phyloP scores from a whole-genome alignment of 92 coral and sea anemone species.

The Parazoanthus swiftii region DNA sequence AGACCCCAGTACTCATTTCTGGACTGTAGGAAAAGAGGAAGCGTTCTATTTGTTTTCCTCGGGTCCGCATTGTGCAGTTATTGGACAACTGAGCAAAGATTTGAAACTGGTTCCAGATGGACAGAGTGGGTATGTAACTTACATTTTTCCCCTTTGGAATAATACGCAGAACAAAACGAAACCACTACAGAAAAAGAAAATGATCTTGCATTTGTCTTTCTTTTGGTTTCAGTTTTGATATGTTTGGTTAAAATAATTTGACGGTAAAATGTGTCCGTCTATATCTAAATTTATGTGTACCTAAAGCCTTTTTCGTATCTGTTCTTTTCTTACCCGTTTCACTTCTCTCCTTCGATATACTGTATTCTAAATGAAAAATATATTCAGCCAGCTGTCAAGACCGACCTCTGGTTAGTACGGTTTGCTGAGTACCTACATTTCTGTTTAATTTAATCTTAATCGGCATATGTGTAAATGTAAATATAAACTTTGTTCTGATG shows the following conservation, averaged over 20 bases:
- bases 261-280: too few species aligned
- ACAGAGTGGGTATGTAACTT: conserved; percentile 51
- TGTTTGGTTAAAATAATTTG: conserved; percentile 17
- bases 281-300: too few species aligned
- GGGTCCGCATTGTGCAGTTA: conserved; percentile 81
- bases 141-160: neutral
- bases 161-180: neutral
- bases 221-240: neutral
- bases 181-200: neutral
- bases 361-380: too few species aligned
- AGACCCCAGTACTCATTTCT: conserved; percentile 13
- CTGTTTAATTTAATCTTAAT: too few species aligned
- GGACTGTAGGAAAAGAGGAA: conserved; percentile 70
- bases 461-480: too few species aligned
- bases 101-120: conserved; percentile 55
- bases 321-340: too few species aligned
- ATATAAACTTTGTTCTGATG: too few species aligned
- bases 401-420: too few species aligned
- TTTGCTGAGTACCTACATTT: too few species aligned
- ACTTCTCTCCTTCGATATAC: too few species aligned
- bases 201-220: neutral
- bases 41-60: conserved; percentile 79
- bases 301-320: too few species aligned
- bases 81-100: conserved; percentile 76
- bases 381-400: too few species aligned